Percentiles rank a stretch among this genome's conserved stretches.
Evolutionary conservation across 1,140 invertebrate species (phyloP).

Genomic region (Physella acuta): DNA sequence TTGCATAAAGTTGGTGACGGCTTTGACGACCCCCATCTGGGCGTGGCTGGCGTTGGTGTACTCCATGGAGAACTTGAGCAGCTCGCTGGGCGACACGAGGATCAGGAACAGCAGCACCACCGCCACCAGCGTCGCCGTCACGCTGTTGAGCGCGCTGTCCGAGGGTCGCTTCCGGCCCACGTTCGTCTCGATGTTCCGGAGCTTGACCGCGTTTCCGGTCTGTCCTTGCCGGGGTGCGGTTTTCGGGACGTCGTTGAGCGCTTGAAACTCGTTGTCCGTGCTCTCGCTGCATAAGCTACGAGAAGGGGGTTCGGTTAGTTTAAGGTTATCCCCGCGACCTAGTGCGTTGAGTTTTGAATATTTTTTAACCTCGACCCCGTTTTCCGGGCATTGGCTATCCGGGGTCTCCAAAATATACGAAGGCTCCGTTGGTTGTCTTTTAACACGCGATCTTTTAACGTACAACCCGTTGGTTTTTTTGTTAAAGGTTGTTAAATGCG

Average conservation of each 20-base stretch:
- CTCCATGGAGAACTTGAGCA: slow-evolving; percentile 46
- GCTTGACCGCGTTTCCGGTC: background rate
- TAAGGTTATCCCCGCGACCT: background rate
- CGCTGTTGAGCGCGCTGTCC: slow-evolving; percentile 51
- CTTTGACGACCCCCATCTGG: slow-evolving; percentile 39
- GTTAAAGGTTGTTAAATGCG: background rate
- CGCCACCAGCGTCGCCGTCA: slow-evolving; percentile 56
- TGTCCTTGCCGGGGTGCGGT: background rate
- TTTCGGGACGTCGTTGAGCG: background rate
- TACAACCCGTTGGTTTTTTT: background rate
- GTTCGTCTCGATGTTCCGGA: background rate
- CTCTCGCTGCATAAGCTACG: slow-evolving; percentile 17
- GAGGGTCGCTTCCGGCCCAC: slow-evolving; percentile 13
- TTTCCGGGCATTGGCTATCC: too few relatives aligned
- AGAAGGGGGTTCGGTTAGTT: slow-evolving; percentile 2
- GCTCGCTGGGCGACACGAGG: slow-evolving; percentile 56
- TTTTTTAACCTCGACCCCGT: background rate
- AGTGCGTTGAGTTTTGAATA: background rate
- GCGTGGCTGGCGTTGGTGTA: slow-evolving; percentile 22
- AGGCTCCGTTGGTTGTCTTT: background rate
- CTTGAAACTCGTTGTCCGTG: background rate
- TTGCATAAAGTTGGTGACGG: slow-evolving; percentile 57
- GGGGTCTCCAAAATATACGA: background rate
- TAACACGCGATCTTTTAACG: background rate
- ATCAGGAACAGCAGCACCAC: slow-evolving; percentile 55